Evolutionary conservation across 2,113 vertebrate genomes (phyloP).

Genomic region (Mobula birostris): DNA sequence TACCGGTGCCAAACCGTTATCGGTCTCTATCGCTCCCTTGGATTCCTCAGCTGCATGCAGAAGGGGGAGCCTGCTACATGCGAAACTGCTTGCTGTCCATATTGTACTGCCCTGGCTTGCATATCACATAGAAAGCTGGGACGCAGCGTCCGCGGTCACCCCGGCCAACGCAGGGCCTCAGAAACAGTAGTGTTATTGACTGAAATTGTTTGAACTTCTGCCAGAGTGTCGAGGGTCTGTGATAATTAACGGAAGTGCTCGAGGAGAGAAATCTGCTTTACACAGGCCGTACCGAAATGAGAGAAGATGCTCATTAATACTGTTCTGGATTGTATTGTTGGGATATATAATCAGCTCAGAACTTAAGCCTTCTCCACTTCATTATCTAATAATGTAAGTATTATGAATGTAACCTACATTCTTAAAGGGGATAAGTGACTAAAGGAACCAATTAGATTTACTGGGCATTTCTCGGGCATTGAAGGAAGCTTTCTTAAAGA

Average conservation of each 20-base stretch:
- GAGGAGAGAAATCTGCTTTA: slow-evolving; percentile 14
- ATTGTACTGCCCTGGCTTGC: too few relatives aligned
- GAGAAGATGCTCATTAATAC: neutral
- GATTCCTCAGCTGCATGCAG: too few relatives aligned
- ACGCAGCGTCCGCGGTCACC: too few relatives aligned
- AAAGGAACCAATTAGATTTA: neutral
- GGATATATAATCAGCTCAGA: neutral
- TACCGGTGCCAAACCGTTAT: too few relatives aligned
- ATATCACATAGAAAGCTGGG: too few relatives aligned
- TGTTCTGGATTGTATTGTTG: neutral
- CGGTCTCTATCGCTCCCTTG: too few relatives aligned
- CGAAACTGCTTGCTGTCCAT: too few relatives aligned
- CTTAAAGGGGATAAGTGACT: neutral
- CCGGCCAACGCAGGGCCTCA: too few relatives aligned
- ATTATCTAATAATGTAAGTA: neutral
- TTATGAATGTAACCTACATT: neutral
- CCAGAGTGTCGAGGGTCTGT: neutral
- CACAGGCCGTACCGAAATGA: neutral
- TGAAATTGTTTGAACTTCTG: slow-evolving; percentile 27
- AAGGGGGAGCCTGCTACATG: too few relatives aligned
- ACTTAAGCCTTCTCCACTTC: neutral
- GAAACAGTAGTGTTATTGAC: neutral
- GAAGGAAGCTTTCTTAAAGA: neutral
- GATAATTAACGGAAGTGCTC: slow-evolving; percentile 30
- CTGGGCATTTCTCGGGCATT: neutral